Percentiles rank a stretch among this genome's conserved stretches.
These are phyloP conservation scores for Perodicticus potto DNA, from an alignment of 2,797 vertebrate species.

Conservation along the genomic window DNA sequence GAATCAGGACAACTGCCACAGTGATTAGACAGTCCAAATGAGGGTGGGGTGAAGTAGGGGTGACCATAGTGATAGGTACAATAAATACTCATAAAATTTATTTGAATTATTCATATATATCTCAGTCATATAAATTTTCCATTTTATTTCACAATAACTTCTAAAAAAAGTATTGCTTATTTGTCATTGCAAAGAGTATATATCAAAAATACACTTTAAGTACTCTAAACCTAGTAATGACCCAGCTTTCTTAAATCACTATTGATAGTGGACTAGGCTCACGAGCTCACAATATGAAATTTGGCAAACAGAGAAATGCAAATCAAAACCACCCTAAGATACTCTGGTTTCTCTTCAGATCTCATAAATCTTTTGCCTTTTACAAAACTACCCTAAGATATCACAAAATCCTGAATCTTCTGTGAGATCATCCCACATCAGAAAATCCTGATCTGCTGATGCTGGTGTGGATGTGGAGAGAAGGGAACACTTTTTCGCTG, in stretches of 20 bases:
- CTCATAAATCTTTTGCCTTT: no score
- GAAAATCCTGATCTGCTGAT: no score
- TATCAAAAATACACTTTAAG: neutral
- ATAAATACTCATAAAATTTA: neutral
- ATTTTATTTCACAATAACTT: neutral
- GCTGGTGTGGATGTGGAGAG: no score
- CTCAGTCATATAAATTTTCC: neutral
- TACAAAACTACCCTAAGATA: no score
- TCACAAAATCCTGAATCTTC: no score
- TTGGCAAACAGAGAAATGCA: neutral
- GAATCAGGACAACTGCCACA: neutral
- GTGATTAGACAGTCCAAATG: neutral
- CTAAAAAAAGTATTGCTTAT: neutral
- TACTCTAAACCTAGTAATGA: neutral
- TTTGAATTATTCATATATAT: neutral
- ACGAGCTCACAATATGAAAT: neutral
- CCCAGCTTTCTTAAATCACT: neutral
- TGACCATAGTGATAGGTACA: neutral
- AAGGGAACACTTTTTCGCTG: no score
- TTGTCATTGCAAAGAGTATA: neutral
- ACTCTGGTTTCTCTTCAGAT: no score
- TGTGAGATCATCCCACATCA: no score
- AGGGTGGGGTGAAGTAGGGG: neutral
- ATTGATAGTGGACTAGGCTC: neutral
- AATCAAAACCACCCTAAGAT: no score